Conservation (phyloP, 2,797 vertebrate species). For the Hapalemur alaotrensis region DNA sequence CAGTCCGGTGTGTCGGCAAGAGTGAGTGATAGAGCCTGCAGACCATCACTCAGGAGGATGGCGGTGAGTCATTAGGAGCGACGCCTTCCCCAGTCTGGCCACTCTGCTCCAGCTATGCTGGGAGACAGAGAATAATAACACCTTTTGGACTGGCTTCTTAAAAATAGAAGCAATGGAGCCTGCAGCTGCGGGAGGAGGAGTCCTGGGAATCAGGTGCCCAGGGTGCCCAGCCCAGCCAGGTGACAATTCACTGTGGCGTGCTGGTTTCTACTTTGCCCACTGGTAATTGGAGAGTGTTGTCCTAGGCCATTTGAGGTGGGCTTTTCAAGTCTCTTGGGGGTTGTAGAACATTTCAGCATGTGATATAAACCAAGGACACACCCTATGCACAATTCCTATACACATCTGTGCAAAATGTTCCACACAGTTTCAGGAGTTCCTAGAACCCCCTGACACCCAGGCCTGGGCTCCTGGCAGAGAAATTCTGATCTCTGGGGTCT, state of each 20-base stretch:
- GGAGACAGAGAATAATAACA: conserved; percentile 46
- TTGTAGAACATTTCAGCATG: background rate
- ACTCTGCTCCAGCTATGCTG: background rate
- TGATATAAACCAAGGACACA: background rate
- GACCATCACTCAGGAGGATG: background rate
- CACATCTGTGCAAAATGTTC: background rate
- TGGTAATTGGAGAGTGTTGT: background rate
- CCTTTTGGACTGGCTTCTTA: conserved; percentile 15
- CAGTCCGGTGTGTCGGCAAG: background rate
- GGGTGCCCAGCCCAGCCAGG: background rate
- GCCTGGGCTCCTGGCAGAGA: background rate
- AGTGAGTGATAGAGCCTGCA: background rate
- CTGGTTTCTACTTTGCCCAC: background rate
- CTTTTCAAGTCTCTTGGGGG: background rate
- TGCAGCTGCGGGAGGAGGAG: background rate
- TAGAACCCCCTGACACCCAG: background rate
- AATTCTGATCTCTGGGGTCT: background rate
- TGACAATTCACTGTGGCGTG: background rate
- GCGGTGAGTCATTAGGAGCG: conserved; percentile 51
- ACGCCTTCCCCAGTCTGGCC: conserved; percentile 20
- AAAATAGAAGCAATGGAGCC: conserved; percentile 47
- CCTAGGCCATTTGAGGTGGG: background rate
- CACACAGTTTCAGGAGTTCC: background rate
- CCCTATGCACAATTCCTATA: background rate
- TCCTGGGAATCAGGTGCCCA: background rate